Conservation (phyloP, 2,888 invertebrate genomes). For the Diaprepes abbreviatus region DNA sequence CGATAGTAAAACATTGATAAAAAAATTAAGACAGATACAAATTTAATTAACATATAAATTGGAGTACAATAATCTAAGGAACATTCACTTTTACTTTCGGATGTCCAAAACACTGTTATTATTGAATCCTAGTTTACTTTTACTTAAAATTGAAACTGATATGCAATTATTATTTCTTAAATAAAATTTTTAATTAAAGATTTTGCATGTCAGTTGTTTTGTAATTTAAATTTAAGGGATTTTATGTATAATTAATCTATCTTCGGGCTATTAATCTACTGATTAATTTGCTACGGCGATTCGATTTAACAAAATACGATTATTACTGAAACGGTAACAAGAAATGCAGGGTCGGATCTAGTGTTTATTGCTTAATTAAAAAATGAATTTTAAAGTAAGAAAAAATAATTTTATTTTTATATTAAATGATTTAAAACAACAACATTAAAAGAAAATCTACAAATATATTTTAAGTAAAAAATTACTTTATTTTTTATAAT, state of each 20-base stretch:
- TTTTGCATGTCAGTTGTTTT: slow-evolving; percentile 1
- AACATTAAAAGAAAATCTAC: too few relatives aligned
- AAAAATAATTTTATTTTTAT: too few relatives aligned
- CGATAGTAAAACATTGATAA: neutral
- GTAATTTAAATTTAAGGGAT: slow-evolving; percentile 11
- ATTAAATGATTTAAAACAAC: too few relatives aligned
- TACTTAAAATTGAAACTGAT: slow-evolving; percentile 20
- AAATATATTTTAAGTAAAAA: too few relatives aligned
- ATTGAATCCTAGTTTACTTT: slow-evolving; percentile 21
- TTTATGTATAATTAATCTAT: neutral
- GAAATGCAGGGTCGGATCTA: too few relatives aligned
- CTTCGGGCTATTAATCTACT: neutral
- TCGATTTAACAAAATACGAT: neutral
- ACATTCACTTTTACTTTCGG: slow-evolving; percentile 26
- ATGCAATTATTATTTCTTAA: slow-evolving; percentile 9
- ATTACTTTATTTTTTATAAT: too few relatives aligned
- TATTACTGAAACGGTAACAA: too few relatives aligned
- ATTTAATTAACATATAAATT: slow-evolving; percentile 19
- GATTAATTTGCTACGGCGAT: neutral
- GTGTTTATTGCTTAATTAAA: too few relatives aligned
- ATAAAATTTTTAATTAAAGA: slow-evolving; percentile 3
- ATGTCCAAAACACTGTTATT: slow-evolving; percentile 19
- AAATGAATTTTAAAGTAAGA: too few relatives aligned
- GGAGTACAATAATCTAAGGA: slow-evolving; percentile 9
- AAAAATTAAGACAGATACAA: neutral